A percentile compares a stretch with the other conserved stretches of the same genome.
phyloP scores from a whole-genome alignment of 2,113 vertebrate species.

The Ptilonorhynchus violaceus region DNA sequence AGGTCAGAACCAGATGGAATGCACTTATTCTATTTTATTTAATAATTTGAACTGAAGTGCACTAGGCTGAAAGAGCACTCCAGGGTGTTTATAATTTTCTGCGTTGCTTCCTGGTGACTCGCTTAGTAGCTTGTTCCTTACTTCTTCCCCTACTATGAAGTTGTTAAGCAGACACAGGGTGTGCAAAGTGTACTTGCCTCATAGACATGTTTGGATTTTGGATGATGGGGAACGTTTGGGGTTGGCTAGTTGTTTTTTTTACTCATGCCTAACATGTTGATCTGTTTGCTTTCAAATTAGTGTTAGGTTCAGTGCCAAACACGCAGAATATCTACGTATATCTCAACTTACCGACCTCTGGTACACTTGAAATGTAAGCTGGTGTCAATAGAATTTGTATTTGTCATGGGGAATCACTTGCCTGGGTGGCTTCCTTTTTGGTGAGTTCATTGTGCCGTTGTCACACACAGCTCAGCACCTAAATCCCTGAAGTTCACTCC shows the following conservation, averaged over 20 bases:
- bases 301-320: neutral
- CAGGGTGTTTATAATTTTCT: neutral
- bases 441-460: neutral
- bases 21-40: neutral
- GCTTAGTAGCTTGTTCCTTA: neutral
- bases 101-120: neutral
- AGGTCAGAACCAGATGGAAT: neutral
- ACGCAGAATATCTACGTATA: neutral
- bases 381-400: neutral
- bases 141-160: neutral
- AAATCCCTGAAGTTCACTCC: neutral
- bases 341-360: neutral
- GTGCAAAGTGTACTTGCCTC: neutral
- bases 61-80: neutral
- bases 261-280: neutral
- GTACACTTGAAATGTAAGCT: neutral
- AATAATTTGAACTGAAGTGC: neutral
- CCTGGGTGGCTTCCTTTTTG: neutral
- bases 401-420: neutral
- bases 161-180: neutral
- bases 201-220: neutral
- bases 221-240: neutral
- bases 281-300: neutral
- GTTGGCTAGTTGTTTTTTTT: neutral
- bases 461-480: neutral